Base-by-base conservation (phyloP, 2,113 vertebrate species). In the Grus americana region DNA sequence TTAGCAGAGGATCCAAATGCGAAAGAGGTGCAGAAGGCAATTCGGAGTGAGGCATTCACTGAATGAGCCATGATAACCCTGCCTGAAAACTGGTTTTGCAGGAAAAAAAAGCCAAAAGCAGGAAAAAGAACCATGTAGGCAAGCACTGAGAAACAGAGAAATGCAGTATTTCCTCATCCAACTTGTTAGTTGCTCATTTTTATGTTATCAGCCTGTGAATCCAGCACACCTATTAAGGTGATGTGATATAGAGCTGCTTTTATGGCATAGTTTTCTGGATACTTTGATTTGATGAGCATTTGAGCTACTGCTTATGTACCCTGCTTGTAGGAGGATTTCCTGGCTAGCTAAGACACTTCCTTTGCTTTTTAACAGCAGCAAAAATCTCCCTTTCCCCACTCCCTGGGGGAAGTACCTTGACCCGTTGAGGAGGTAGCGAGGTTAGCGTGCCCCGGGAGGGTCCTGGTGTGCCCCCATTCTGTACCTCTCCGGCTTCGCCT, bases 1-100 rank as follows among this genome's bases (percentile, higher is more conserved):
- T 92, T 96, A 95, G 72, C 75, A 85, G 88, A 91, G 21, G 38
- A 95, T 85, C 79, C 74, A 80, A 97, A 91, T n/a, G 52, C 6
- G 12, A 71, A 74, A 75, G 75, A 78, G 67, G 44, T 72, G 86
- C 86, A 88, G 62, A 88, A 86, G 79, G 88, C 57, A 46, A 85
- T 76, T 11, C 3, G 12, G 46, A 94, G 61, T 14, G 71, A 92
- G 52, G 30, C 42, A 44, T 59, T 87, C 49, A 22, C 57, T 10
- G 63, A 66, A 49, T 32, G 17, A 75, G 32, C 58, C 29, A 17
- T 9, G 26, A 65, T 40, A 85, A 73, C 50, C 38, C 55, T 78
- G 72, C 50, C 88, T 72, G 44, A 70, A 90, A 54, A 52, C 6
- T 81, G 13, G 46, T 61, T 94, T 72, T 72, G 62, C 54, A 66